phyloP scores from a whole-genome alignment of 2,888 invertebrate species.

The Leucophenga montana region DNA sequence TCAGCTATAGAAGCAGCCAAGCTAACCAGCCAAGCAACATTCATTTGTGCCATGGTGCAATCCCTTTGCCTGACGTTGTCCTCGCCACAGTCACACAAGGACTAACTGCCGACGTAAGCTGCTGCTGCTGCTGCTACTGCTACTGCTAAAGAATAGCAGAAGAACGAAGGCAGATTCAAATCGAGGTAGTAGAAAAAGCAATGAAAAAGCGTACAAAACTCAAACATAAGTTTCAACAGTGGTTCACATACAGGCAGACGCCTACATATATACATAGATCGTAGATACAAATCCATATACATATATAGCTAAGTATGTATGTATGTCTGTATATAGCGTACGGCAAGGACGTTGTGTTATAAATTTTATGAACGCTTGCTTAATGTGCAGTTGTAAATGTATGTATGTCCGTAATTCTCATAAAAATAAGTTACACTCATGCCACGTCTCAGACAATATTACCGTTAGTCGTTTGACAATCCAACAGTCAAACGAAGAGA shows the following conservation, averaged over 20 bases:
- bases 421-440: slow-evolving; percentile 68
- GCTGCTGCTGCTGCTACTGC: slow-evolving; percentile 19
- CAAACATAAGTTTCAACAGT: slow-evolving; percentile 43
- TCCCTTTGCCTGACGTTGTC: neutral
- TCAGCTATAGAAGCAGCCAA: neutral
- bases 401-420: slow-evolving; percentile 46
- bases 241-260: slow-evolving; percentile 31
- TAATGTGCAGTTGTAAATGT: slow-evolving; percentile 23
- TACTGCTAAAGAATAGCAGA: slow-evolving; percentile 36
- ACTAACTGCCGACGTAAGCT: slow-evolving; percentile 48
- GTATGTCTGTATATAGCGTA: slow-evolving; percentile 29
- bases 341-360: slow-evolving; percentile 68
- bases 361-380: slow-evolving; percentile 68
- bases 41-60: neutral
- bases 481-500: slow-evolving; percentile 14
- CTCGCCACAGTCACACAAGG: neutral
- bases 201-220: slow-evolving; percentile 58
- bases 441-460: slow-evolving; percentile 51
- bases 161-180: slow-evolving; percentile 36
- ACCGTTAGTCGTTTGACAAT: slow-evolving; percentile 35
- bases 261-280: too few relatives aligned
- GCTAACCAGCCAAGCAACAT: neutral
- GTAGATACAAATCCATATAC: slow-evolving; percentile 26
- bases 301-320: slow-evolving; percentile 19
- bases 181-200: slow-evolving; percentile 57